Evolutionary conservation across 2,113 vertebrate species (phyloP), one percentile per base, ranked within the genome.

Genomic region (Mus pahari): DNA sequence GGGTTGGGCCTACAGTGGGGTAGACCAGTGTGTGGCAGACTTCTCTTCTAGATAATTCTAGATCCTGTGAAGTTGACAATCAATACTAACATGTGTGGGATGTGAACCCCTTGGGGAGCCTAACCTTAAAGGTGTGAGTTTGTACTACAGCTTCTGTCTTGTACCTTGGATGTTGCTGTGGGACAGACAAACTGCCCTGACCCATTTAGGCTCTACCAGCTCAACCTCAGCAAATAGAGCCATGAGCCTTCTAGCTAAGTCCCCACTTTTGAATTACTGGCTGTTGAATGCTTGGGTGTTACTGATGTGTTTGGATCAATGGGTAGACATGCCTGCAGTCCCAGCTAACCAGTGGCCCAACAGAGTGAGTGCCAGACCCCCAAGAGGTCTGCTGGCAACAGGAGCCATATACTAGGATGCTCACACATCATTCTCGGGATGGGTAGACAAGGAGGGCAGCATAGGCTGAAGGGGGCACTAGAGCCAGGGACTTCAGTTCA

Each of bases 191-290:
- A 36, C 68, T 73, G 58, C 31, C 10, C 42, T 17, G 1, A 3
- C 5, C 19, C 33, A 5, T 42, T 42, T 42, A 62, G 79, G 20
- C 62, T 90, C 39, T 11, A 3, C 22, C 14, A 62, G 1, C n/a
- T 9, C 3, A 45, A 13, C 55, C 31, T 42, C 31, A 79, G 55
- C 24, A 71, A 24, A 22, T 45, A 26, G 5, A 89, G 39, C 39
- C 3, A 0, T 17, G 58, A 24, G 36, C 0, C 0, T 45, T 14
- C 13, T 12, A 60, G 39, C 7, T 53, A 31, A 42, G 45, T 2
- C 28, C 39, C 1, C 0, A 5, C 20, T 55, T 86, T 62, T 55
- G 36, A 42, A 1, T 0, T 14, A 3, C 20, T 48, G 70, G 26
- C 74, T 45, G 12, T 62, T 33, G 26, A 31, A 33, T 28, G 75